Base-by-base conservation (phyloP, 2,888 invertebrate species). In the Erebia ligea region DNA sequence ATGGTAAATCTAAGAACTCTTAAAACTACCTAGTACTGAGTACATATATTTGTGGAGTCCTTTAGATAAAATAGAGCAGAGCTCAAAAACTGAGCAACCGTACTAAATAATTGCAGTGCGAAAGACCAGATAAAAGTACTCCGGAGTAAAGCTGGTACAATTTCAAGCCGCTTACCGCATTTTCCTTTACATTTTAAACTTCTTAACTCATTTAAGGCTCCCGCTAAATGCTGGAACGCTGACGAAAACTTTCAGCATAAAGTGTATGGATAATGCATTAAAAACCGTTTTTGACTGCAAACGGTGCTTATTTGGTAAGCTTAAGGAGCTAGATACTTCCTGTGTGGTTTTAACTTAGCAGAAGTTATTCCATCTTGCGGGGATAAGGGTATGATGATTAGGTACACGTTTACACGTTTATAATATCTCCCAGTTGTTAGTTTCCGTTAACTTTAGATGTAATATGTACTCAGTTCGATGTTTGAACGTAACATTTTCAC, bases 241-340 rank as follows among this genome's bases (percentile, higher is more conserved):
- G 59, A 67, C 59, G 58, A 56, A 67, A 67, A 59, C 34, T 62
- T 48, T 21, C 62, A 61, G 62, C 61, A 19, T 56, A 45, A 52
- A 61, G 67, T 67, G 66, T 69, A 67, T 67, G 56, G 68, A 66
- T 61, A 69, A 72, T 64, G 69, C 69, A 69, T 67, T 72, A 69
- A 71, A 66, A 68, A 62, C 65, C 59, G 9, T 34, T 54, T 40
- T 56, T 42, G 56, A 56, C 42, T 67, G 62, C 62, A 25, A 8
- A 19, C 42, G 8, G 8, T 62, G 48, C 48, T 62, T 62, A 62
- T 62, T 48, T 62, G 6, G 10, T 11, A 11, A 17, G 59, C 40
- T 59, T 59, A 1, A 42, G 42, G 42, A 42, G 11, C 17, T 61
- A 19, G 10, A 19, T 17, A 10, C 42, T 61, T 17, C 61, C 61